Percentiles rank a stretch among this genome's conserved stretches.
phyloP scores from a whole-genome alignment of 37 sponge, comb jelly and placozoan species.

The Halisarca cf. caerulea region DNA sequence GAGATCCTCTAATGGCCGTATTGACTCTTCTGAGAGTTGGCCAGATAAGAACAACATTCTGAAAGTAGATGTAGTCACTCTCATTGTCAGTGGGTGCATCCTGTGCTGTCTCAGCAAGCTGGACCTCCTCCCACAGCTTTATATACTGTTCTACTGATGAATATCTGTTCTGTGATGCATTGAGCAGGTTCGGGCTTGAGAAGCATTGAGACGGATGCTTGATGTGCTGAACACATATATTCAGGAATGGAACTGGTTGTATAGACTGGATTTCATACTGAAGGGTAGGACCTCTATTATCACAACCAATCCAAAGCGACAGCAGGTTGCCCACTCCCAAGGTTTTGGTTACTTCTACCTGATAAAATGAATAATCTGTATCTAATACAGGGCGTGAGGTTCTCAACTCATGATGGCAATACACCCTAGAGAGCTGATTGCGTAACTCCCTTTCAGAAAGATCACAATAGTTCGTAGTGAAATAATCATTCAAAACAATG shows the following conservation, averaged over 20 bases:
- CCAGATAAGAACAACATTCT: slow-evolving; percentile 60
- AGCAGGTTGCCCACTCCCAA: not conserved
- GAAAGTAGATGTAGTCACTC: not conserved
- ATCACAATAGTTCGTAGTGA: too few species aligned
- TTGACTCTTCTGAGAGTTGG: slow-evolving; percentile 29
- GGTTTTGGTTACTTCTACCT: not conserved
- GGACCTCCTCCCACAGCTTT: slow-evolving; percentile 51
- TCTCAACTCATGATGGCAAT: too few species aligned
- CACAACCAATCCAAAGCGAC: slow-evolving; percentile 46
- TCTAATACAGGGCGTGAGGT: too few species aligned
- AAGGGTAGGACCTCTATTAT: slow-evolving; percentile 25
- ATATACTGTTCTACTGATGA: slow-evolving; percentile 40
- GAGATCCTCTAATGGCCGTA: not conserved
- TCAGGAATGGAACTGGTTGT: slow-evolving; percentile 44
- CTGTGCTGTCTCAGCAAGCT: slow-evolving; percentile 66
- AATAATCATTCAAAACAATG: too few species aligned
- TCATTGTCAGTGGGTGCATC: slow-evolving; percentile 34
- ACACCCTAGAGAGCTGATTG: too few species aligned
- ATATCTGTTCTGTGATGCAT: slow-evolving; percentile 51
- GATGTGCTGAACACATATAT: slow-evolving; percentile 67
- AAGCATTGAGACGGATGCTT: slow-evolving; percentile 66
- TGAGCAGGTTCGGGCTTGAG: slow-evolving; percentile 28
- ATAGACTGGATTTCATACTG: slow-evolving; percentile 46
- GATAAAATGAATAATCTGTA: not conserved
- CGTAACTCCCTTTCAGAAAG: too few species aligned